These are phyloP conservation scores for Micromussa lordhowensis DNA, from an alignment of 92 coral and sea anemone species.

Conservation along the genomic window DNA sequence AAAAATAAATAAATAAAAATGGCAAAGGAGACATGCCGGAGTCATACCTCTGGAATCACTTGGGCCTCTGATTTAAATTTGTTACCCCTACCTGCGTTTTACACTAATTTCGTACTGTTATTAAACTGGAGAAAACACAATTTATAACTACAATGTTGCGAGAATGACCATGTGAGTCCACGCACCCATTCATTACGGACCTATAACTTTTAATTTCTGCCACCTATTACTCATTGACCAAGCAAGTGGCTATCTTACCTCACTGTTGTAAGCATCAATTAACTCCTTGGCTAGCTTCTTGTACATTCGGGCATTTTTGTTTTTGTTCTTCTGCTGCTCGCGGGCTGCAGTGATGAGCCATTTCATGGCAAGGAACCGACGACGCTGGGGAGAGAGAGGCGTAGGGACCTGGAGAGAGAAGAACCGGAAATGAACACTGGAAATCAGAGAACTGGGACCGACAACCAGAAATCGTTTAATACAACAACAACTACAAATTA, in stretches of 20 bases:
- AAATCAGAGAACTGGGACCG: not conserved
- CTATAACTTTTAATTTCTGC: not conserved
- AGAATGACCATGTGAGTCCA: too few species aligned
- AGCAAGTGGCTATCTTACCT: conserved; percentile 54
- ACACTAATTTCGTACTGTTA: too few species aligned
- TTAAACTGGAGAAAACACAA: too few species aligned
- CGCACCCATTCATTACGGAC: not conserved
- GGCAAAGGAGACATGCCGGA: too few species aligned
- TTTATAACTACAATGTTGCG: too few species aligned
- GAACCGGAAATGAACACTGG: not conserved
- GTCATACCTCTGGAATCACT: too few species aligned
- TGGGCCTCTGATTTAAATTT: too few species aligned
- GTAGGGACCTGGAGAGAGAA: conserved; percentile 75
- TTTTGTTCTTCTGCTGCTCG: conserved; percentile 72
- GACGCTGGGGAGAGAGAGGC: conserved; percentile 83
- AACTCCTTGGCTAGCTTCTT: conserved; percentile 91
- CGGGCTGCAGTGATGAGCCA: conserved; percentile 95
- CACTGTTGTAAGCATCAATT: conserved; percentile 85
- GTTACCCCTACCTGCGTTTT: too few species aligned
- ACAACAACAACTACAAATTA: too few species aligned
- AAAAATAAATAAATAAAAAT: too few species aligned
- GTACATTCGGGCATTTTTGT: conserved; percentile 87
- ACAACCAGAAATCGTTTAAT: not conserved
- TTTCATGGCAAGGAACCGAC: conserved; percentile 87
- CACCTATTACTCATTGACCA: not conserved